A percentile compares a stretch with the other conserved stretches of the same genome.
Conservation (phyloP, 2,888 invertebrate genomes). For the Aricia artaxerxes region DNA sequence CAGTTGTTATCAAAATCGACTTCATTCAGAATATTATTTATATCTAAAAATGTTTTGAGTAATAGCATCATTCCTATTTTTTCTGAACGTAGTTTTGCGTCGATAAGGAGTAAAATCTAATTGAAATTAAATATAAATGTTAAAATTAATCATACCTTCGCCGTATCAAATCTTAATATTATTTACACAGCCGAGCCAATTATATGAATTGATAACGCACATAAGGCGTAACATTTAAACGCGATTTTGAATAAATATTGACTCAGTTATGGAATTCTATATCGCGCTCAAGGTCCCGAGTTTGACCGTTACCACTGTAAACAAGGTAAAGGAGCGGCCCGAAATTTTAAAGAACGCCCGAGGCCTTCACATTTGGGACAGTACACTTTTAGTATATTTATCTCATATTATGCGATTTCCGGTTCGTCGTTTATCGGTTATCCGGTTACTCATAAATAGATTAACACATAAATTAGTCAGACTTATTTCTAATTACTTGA, state of each 20-base stretch:
- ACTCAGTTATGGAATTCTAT: slow-evolving; percentile 43
- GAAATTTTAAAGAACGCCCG: slow-evolving; percentile 33
- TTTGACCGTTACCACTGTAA: slow-evolving; percentile 62
- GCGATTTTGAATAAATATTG: slow-evolving; percentile 60
- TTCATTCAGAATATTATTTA: neutral
- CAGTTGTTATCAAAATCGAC: neutral
- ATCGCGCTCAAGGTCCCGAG: slow-evolving; percentile 62
- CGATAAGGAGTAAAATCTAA: slow-evolving; percentile 9
- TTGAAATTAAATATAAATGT: slow-evolving; percentile 22
- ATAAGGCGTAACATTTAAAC: slow-evolving; percentile 59
- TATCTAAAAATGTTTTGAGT: neutral
- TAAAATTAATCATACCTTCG: slow-evolving; percentile 5
- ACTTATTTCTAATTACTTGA: slow-evolving; percentile 3
- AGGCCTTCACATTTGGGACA: slow-evolving; percentile 16
- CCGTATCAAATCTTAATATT: slow-evolving; percentile 13
- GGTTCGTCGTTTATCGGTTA: slow-evolving; percentile 11
- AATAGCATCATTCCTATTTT: neutral
- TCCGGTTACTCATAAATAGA: slow-evolving; percentile 23
- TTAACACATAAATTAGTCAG: slow-evolving; percentile 24
- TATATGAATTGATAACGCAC: slow-evolving; percentile 38
- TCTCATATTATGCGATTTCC: slow-evolving; percentile 17
- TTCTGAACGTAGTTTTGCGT: neutral
- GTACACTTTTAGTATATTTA: slow-evolving; percentile 17
- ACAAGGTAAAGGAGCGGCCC: slow-evolving; percentile 53
- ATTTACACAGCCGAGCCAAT: slow-evolving; percentile 6